Evolutionary conservation across 2,797 vertebrate genomes (phyloP).

Genomic region (Otolemur crassicaudatus): DNA sequence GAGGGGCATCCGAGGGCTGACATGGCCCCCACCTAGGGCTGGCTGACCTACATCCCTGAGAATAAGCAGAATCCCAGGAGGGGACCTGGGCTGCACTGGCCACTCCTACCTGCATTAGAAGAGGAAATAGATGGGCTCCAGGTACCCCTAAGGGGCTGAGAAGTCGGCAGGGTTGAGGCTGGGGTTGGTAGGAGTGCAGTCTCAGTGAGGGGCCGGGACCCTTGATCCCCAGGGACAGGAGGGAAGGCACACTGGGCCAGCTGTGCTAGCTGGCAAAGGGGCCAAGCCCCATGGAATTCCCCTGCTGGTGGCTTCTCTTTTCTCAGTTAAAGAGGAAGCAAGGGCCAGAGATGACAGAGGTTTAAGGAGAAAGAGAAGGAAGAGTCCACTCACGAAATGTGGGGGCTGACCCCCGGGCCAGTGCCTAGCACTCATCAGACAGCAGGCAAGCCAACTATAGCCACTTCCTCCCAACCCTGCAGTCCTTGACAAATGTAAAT

Average conservation of each 20-base stretch:
- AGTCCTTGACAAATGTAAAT: background rate
- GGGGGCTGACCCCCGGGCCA: background rate
- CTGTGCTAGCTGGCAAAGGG: background rate
- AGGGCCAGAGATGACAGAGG: no score
- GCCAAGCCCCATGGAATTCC: background rate
- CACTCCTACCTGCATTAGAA: background rate
- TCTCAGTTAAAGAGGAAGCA: background rate
- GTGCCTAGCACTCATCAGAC: background rate
- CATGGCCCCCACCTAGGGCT: background rate
- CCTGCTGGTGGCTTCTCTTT: background rate
- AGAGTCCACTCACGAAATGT: rapidly evolving
- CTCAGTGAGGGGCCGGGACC: rapidly evolving
- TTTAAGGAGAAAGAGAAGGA: background rate
- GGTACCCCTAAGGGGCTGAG: rapidly evolving
- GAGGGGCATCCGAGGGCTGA: background rate
- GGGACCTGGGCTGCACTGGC: background rate
- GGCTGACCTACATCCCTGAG: background rate
- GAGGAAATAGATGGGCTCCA: no score
- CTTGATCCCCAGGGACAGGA: background rate
- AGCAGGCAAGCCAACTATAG: background rate
- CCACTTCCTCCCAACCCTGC: background rate
- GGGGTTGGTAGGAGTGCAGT: background rate
- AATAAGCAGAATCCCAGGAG: background rate
- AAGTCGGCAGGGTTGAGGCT: background rate
- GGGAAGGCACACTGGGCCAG: background rate